These are phyloP conservation scores for Cataglyphis altisquamis DNA, from an alignment of 2,888 invertebrate species.

Conservation along the genomic window DNA sequence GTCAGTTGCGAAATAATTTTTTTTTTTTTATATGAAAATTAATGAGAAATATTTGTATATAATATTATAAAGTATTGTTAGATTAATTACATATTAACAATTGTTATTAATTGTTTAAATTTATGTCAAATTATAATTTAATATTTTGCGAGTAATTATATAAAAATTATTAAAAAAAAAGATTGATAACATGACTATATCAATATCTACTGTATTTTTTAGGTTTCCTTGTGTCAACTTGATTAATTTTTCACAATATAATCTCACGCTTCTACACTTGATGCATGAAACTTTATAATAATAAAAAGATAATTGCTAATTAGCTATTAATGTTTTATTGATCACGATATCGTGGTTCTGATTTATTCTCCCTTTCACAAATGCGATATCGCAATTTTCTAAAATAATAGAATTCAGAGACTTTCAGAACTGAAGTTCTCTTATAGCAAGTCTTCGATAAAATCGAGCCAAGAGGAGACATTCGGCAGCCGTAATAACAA, in stretches of 20 bases:
- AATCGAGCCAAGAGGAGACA: constrained; percentile 51
- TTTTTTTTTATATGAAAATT: background rate
- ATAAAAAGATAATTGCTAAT: background rate
- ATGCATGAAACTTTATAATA: too few relatives aligned
- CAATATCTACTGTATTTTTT: too few relatives aligned
- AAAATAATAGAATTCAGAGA: constrained; percentile 14
- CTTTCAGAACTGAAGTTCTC: constrained; percentile 2
- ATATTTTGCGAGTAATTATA: background rate
- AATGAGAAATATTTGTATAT: background rate
- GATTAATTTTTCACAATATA: background rate
- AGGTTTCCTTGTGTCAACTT: background rate
- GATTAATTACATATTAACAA: too few relatives aligned
- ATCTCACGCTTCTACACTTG: background rate
- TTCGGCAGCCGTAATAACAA: constrained; percentile 76
- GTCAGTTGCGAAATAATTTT: background rate
- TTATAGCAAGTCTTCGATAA: constrained; percentile 28
- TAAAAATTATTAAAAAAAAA: background rate
- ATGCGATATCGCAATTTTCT: background rate
- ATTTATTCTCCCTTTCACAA: background rate
- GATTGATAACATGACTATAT: background rate
- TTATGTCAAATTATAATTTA: background rate
- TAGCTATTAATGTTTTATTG: background rate
- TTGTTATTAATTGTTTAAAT: background rate
- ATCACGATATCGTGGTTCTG: background rate
- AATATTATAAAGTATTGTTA: background rate